A percentile compares a stretch with the other conserved stretches of the same genome.
Conservation (phyloP, 2,797 vertebrate species). For the Xenopus petersii region DNA sequence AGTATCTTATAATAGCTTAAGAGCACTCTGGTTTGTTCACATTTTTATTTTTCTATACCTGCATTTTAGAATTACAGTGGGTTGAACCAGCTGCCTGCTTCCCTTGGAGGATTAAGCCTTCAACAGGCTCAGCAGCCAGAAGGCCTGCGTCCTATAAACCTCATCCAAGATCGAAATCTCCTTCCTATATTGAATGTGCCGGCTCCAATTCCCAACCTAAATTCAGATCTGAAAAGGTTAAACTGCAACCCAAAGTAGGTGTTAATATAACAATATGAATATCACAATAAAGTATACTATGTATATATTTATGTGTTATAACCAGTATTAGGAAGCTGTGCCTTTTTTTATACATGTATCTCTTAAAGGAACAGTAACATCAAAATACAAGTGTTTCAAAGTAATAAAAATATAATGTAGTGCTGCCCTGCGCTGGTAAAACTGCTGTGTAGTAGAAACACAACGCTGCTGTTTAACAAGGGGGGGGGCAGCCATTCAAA, state of each 20-base stretch:
- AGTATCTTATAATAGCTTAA: too few species aligned
- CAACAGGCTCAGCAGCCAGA: conserved; percentile 79
- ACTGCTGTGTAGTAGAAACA: too few species aligned
- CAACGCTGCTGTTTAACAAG: too few species aligned
- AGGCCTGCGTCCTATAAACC: conserved; percentile 83
- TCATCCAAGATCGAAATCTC: conserved; percentile 87
- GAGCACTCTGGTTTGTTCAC: neutral
- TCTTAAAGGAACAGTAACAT: too few species aligned
- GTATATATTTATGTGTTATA: too few species aligned
- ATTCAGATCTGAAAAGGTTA: conserved; percentile 83
- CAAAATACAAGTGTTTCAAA: too few species aligned
- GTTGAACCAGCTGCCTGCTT: conserved; percentile 83
- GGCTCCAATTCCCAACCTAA: conserved; percentile 89
- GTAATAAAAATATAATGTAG: too few species aligned
- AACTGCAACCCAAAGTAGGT: conserved; percentile 96
- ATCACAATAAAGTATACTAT: too few species aligned
- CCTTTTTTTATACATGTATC: too few species aligned
- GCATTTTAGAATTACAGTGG: conserved; percentile 77
- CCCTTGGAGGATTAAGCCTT: conserved; percentile 84
- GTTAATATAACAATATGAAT: neutral
- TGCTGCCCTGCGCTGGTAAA: too few species aligned
- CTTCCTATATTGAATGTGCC: conserved; percentile 75
- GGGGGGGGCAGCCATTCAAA: too few species aligned
- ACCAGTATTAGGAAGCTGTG: too few species aligned
- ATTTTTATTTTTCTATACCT: neutral